Conservation (phyloP, 2,113 vertebrate species). For the Baryphthengus martii region DNA sequence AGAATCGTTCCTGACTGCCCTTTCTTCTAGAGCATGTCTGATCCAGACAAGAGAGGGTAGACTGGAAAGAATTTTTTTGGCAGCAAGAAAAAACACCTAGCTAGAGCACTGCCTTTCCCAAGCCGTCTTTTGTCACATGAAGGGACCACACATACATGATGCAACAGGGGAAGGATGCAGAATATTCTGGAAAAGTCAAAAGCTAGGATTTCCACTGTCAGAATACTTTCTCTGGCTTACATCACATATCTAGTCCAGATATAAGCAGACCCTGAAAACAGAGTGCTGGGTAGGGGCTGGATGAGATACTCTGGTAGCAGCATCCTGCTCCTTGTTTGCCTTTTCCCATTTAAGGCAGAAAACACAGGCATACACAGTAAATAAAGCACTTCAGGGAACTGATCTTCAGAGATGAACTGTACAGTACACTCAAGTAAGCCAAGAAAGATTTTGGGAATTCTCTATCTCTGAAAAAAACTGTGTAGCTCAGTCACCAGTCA, state of each 20-base stretch:
- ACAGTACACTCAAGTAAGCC: background rate
- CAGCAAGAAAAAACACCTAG: background rate
- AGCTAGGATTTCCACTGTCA: background rate
- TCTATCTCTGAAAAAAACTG: background rate
- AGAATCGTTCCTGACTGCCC: background rate
- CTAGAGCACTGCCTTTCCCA: background rate
- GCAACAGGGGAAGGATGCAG: background rate
- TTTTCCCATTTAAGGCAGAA: background rate
- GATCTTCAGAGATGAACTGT: background rate
- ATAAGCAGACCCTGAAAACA: background rate
- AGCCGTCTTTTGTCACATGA: background rate
- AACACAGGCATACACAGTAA: background rate
- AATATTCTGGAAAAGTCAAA: background rate
- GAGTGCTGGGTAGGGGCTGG: background rate
- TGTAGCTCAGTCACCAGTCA: background rate
- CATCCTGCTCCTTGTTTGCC: background rate
- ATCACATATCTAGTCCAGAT: background rate
- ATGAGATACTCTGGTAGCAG: background rate
- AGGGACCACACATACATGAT: background rate
- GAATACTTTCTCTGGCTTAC: background rate
- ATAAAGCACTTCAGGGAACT: background rate
- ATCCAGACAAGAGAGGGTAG: constrained; percentile 7
- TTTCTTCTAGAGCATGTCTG: background rate
- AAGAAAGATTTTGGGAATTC: background rate
- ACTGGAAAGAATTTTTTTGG: constrained; percentile 33